phyloP scores from a whole-genome alignment of 2,113 vertebrate species.

The Ardeotis arabs region DNA sequence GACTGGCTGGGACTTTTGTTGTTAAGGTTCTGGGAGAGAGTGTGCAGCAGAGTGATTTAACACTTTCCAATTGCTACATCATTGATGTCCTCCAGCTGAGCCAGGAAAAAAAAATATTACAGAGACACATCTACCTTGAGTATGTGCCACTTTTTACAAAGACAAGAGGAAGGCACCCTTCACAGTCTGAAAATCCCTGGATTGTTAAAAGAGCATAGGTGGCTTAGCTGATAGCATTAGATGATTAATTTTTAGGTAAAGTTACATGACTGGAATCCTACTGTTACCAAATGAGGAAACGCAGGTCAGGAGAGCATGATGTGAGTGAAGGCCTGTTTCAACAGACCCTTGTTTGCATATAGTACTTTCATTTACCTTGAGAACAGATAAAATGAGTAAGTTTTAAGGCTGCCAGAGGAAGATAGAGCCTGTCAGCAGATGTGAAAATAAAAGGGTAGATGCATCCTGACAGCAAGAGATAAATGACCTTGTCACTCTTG shows the following conservation, averaged over 20 bases:
- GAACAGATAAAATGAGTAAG: neutral
- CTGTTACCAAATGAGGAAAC: neutral
- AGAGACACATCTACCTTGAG: neutral
- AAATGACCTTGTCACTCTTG: neutral
- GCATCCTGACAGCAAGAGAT: neutral
- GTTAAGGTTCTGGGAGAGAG: neutral
- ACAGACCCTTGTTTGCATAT: neutral
- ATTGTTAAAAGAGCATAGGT: neutral
- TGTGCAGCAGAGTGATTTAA: neutral
- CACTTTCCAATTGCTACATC: neutral
- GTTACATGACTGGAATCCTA: neutral
- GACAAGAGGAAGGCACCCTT: neutral
- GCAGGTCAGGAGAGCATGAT: neutral
- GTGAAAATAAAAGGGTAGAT: neutral
- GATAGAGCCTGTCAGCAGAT: neutral
- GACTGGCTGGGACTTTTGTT: neutral
- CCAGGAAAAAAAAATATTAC: neutral
- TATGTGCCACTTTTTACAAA: neutral
- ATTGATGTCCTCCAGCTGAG: neutral
- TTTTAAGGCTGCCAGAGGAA: conserved; percentile 9
- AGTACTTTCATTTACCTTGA: conserved; percentile 10
- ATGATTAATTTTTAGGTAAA: neutral
- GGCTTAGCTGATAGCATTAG: neutral
- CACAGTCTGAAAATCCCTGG: neutral
- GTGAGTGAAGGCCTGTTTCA: neutral